Conservation (phyloP, 2,113 vertebrate genomes). For the Pipra filicauda region DNA sequence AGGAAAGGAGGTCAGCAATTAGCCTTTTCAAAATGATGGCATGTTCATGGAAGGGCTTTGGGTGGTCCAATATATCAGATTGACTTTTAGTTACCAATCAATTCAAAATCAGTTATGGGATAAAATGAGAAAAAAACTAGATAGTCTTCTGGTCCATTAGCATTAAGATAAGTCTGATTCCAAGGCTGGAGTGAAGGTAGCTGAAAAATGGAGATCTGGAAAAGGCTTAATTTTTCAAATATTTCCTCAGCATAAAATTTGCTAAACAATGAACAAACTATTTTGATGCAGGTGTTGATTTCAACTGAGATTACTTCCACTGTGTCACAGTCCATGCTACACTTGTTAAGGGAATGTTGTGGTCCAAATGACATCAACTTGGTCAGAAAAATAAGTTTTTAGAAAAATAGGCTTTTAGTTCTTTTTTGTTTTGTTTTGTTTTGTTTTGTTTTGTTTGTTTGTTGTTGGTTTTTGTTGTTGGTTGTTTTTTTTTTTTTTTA, state of each 20-base stretch:
- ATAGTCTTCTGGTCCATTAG: background rate
- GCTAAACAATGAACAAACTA: background rate
- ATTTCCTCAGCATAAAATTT: background rate
- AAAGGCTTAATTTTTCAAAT: background rate
- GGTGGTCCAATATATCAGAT: slow-evolving; percentile 13
- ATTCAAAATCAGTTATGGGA: background rate
- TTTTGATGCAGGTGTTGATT: background rate
- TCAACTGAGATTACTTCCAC: background rate
- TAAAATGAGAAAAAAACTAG: background rate
- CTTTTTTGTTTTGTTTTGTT: no score
- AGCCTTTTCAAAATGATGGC: background rate
- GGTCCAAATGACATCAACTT: background rate
- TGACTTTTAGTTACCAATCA: background rate
- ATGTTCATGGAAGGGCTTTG: background rate
- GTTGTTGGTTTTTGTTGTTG: background rate
- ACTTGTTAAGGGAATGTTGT: background rate
- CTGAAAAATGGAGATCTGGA: background rate
- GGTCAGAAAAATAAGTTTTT: background rate
- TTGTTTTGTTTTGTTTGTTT: background rate
- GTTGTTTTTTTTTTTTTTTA: background rate
- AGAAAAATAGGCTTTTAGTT: background rate
- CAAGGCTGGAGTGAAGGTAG: background rate
- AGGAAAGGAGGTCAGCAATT: background rate
- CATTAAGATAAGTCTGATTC: background rate
- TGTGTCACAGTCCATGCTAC: background rate